Conservation (phyloP, 2,888 invertebrate species). For the Sinohyriopsis cumingii region DNA sequence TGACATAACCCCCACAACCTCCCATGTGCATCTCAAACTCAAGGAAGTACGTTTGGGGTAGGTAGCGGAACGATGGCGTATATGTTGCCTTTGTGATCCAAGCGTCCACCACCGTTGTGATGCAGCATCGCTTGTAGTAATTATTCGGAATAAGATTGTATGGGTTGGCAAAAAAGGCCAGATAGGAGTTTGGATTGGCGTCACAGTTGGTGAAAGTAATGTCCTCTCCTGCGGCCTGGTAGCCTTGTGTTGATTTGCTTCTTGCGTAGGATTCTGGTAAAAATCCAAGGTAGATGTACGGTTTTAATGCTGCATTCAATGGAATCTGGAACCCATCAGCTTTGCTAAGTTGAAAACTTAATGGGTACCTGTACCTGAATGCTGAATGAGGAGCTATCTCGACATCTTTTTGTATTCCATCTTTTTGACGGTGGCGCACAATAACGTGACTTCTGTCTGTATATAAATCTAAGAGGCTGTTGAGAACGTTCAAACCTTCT, state of each 20-base stretch:
- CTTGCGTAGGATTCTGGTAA: background rate
- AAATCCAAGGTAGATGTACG: constrained; percentile 8
- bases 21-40: constrained; percentile 8
- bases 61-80: background rate
- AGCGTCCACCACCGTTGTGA: background rate
- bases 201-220: constrained; percentile 4
- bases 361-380: constrained; percentile 1
- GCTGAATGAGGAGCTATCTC: constrained; percentile 1
- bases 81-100: constrained; percentile 3
- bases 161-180: constrained; percentile 1
- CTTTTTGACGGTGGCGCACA: background rate
- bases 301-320: background rate
- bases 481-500: background rate
- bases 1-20: background rate
- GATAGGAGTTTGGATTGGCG: constrained; percentile 4
- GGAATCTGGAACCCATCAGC: background rate
- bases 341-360: background rate
- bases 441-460: constrained; percentile 3
- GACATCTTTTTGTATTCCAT: constrained; percentile 6
- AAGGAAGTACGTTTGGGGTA: background rate
- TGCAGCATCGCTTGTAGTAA: constrained; percentile 1
- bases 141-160: background rate
- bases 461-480: background rate
- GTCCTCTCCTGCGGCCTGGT: constrained; percentile 4
- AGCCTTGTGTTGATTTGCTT: constrained; percentile 2